phyloP scores from a whole-genome alignment of 2,888 invertebrate genomes.

The Osmoderma eremita region DNA sequence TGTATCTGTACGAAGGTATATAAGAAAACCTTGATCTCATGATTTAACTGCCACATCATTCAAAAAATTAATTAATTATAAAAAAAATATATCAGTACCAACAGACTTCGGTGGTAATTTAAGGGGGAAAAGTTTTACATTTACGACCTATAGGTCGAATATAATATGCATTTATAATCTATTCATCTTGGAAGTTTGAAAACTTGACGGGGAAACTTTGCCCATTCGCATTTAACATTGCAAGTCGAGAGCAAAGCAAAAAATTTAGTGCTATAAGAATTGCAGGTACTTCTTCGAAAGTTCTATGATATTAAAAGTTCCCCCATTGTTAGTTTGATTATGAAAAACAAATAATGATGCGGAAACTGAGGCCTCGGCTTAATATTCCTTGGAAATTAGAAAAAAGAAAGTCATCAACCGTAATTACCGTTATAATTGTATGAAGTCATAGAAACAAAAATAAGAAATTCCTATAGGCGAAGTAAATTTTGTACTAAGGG shows the following conservation, averaged over 20 bases:
- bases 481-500: too few species aligned
- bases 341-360: conserved; percentile 4
- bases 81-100: conserved; percentile 37
- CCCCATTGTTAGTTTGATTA: conserved; percentile 18
- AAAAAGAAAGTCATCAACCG: too few species aligned
- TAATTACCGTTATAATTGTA: too few species aligned
- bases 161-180: conserved; percentile 53
- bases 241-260: conserved; percentile 20
- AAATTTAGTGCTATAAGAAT: conserved; percentile 30
- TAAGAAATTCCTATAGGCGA: too few species aligned
- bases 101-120: conserved; percentile 39
- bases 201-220: conserved; percentile 44
- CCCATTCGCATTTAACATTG: conserved; percentile 31
- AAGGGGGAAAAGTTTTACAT: conserved; percentile 20
- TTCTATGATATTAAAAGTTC: conserved; percentile 22
- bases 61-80: conserved; percentile 39
- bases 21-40: conserved; percentile 10
- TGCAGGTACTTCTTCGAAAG: conserved; percentile 14
- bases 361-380: not conserved
- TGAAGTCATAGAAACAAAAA: not conserved
- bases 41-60: conserved; percentile 20
- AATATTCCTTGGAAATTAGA: not conserved
- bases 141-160: conserved; percentile 35
- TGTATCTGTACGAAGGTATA: not conserved
- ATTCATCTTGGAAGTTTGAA: conserved; percentile 48